Evolutionary conservation across 2,113 vertebrate species (phyloP), one percentile per base, ranked within the genome.

Genomic region (Chunga burmeisteri): DNA sequence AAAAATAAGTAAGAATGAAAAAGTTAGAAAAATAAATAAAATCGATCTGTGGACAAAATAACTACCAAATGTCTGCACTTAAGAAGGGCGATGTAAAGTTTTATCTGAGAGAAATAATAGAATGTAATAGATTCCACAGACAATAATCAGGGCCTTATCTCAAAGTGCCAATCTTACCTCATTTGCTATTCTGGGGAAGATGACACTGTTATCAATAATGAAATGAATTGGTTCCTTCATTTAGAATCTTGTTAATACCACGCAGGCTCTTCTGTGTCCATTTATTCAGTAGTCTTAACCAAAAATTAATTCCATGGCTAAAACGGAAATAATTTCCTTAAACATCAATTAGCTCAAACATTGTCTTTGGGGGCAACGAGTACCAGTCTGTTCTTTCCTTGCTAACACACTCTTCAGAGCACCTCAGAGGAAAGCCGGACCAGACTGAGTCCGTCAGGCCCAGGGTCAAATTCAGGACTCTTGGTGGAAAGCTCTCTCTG

Each of bases 181-280:
- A 92, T 96, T 85, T 89, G 65, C 90, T 96, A 92, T 97, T 94
- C 96, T 84, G 82, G 75, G 59, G 72, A 95, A 94, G 82, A 96
- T 75, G 72, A 92, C 88, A 96, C 90, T 79, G 61, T 89, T 94
- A 95, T 94, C 92, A 96, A 94, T 94, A 92, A 95, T 96, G 77
- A 82, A 94, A 75, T 79, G n/a, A 92, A 81, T 47, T 81, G 56
- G 68, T 44, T 36, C 68, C 72, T 95, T 68, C 81, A 82, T 89
- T 94, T 87, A 68, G 92, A 86, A 65, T 30, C 86, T 86, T 78
- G 72, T 67, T 92, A 93, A 79, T 72, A 34, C 4, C 16, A 74
- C 6, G 1, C 21, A 74, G 49, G 30, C n/a, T 78, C 21, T 86
- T 96, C 73, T 78, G 47, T 50, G 56, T 86, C 88, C 90, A 50